A percentile compares a stretch with the other conserved stretches of the same genome.
These are phyloP conservation scores for Cetonia aurata DNA, from an alignment of 2,888 invertebrate genomes.

Conservation along the genomic window DNA sequence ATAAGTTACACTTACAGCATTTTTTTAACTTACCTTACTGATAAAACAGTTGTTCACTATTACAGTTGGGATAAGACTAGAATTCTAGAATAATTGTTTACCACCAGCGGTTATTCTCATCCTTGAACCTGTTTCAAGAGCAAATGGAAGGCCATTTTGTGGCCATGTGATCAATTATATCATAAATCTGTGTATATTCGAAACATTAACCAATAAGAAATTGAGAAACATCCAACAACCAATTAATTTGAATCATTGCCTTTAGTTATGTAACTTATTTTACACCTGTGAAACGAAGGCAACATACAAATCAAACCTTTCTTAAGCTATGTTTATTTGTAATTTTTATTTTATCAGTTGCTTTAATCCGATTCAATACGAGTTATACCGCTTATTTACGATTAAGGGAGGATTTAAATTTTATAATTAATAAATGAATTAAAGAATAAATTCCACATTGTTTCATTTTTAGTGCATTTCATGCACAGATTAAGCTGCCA, in stretches of 20 bases:
- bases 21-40: constrained; percentile 30
- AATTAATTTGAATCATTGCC: not conserved
- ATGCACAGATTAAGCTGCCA: no score
- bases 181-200: constrained; percentile 31
- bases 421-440: no score
- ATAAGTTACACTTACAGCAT: not conserved
- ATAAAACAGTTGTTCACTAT: constrained; percentile 24
- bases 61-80: constrained; percentile 21
- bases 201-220: constrained; percentile 24
- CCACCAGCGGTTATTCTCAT: constrained; percentile 51
- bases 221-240: not conserved
- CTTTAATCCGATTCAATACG: no score
- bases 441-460: no score
- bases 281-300: no score
- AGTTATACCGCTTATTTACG: no score
- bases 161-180: constrained; percentile 44
- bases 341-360: no score
- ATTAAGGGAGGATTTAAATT: no score
- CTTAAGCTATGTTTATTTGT: no score
- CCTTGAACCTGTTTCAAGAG: constrained; percentile 58
- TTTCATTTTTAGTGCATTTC: no score
- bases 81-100: constrained; percentile 46
- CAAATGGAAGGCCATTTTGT: constrained; percentile 54
- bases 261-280: no score
- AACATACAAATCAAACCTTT: no score